Evolutionary conservation across 1,140 invertebrate species (phyloP), one percentile per base, ranked within the genome.

Genomic region (Panagrolaimus sp.): DNA sequence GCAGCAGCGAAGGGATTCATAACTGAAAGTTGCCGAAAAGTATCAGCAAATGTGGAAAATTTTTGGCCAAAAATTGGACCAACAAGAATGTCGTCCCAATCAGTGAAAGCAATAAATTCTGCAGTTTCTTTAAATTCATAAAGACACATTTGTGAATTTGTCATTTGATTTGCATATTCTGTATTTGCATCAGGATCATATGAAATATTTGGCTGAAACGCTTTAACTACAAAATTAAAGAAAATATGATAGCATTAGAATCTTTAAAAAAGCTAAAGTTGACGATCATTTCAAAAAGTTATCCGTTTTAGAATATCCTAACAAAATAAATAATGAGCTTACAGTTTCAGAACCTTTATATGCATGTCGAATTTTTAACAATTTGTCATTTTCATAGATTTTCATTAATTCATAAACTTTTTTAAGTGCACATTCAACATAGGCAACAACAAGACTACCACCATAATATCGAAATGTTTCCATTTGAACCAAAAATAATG

Each of bases 111-210:
- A 26, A 58, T 58, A n/a, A 58, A 58, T 2, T 58, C 52, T 24
- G 52, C 52, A 1, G 52, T n/a, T 58, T 58, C 52, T 58, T 58
- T 58, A n/a, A n/a, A 58, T 58, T 58, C 52, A 4, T 58, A 58
- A 21, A 58, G 28, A n/a, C 52, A 58, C 28, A 26, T 28, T 1
- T 58, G 52, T 21, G 52, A 58, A 6, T 21, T 26, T 58, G 52
- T 26, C 52, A 58, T 58, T 21, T 58, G 52, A 8, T 58, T 17
- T 17, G 47, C 47, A 28, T 26, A 58, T 14, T 58, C 52, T 21
- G 52, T 58, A 12, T 58, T 12, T 4, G 52, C 28, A 28, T 58
- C 28, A 28, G 52, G 52, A 17, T 58, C 52, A 28, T 58, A 58
- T 12, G 10, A 12, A 2, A 58, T 4, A 26, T 58, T 12, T 5